phyloP scores from a whole-genome alignment of 2,888 invertebrate species.

The Sympetrum striolatum region DNA sequence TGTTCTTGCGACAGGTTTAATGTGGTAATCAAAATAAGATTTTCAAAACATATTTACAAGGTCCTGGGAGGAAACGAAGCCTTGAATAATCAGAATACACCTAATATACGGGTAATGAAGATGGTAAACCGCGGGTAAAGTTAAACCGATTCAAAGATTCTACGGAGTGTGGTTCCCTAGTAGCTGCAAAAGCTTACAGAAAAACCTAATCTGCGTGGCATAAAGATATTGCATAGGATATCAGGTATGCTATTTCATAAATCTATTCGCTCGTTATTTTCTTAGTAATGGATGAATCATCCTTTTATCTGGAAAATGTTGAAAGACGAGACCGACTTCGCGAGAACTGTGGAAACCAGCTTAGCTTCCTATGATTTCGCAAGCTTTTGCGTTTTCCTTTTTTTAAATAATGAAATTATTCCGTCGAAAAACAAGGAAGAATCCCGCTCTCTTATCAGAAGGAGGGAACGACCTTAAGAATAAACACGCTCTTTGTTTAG shows the following conservation, averaged over 20 bases:
- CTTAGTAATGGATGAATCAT: no score
- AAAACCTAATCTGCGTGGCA: no score
- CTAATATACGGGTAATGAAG: slow-evolving; percentile 5
- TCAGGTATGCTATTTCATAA: no score
- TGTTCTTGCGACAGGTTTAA: not conserved
- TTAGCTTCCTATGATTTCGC: no score
- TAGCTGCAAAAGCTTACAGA: not conserved
- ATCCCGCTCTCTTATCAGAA: not conserved
- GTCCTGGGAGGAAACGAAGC: not conserved
- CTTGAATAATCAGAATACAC: not conserved
- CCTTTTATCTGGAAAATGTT: no score
- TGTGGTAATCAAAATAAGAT: not conserved
- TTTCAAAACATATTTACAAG: not conserved
- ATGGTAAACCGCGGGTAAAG: not conserved
- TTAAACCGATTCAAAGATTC: not conserved
- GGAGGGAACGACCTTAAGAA: slow-evolving; percentile 10
- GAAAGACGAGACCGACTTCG: no score
- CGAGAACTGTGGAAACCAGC: no score
- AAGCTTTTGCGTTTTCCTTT: no score
- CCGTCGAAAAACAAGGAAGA: not conserved
- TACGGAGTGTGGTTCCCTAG: not conserved
- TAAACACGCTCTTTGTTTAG: not conserved
- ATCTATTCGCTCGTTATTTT: no score
- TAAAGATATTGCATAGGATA: no score
- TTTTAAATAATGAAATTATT: not conserved